Evolutionary conservation across 2,113 vertebrate species (phyloP).

Genomic region (Saimiri boliviensis): DNA sequence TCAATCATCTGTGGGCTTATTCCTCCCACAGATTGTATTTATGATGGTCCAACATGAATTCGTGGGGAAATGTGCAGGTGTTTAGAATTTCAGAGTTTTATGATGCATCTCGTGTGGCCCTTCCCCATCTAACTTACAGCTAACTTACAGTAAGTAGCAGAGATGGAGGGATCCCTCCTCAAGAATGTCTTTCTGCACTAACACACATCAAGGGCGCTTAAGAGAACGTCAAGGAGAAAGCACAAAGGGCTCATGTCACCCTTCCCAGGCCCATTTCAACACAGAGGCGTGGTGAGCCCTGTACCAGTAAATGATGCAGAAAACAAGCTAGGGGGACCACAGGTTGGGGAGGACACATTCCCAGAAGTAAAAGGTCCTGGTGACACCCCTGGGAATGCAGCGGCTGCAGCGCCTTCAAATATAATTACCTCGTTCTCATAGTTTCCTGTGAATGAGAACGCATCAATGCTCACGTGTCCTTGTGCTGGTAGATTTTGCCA

Average conservation of each 20-base stretch:
- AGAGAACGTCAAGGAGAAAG: too few species aligned
- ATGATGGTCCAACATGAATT: not conserved
- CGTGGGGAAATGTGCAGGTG: not conserved
- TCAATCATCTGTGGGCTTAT: not conserved
- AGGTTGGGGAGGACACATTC: not conserved
- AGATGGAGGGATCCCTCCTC: not conserved
- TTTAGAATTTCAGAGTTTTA: not conserved
- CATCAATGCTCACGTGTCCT: constrained; percentile 77
- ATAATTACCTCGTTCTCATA: constrained; percentile 76
- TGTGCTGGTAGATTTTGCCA: constrained; percentile 80
- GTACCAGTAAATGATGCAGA: not conserved
- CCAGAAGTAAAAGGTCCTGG: constrained; percentile 50
- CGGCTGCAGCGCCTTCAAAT: constrained; percentile 52
- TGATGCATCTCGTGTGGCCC: accelerated
- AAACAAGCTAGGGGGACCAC: not conserved
- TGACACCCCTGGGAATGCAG: constrained; percentile 58
- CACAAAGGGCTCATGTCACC: accelerated
- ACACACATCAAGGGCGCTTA: accelerated
- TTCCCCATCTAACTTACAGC: accelerated
- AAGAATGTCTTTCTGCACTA: not conserved
- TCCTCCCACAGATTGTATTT: too few species aligned
- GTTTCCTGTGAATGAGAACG: constrained; percentile 74
- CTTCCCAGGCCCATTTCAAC: accelerated
- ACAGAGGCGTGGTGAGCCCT: not conserved
- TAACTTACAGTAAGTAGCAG: too few species aligned